Conservation (phyloP, 2,888 invertebrate genomes). For the Hipparchia sbordonii region DNA sequence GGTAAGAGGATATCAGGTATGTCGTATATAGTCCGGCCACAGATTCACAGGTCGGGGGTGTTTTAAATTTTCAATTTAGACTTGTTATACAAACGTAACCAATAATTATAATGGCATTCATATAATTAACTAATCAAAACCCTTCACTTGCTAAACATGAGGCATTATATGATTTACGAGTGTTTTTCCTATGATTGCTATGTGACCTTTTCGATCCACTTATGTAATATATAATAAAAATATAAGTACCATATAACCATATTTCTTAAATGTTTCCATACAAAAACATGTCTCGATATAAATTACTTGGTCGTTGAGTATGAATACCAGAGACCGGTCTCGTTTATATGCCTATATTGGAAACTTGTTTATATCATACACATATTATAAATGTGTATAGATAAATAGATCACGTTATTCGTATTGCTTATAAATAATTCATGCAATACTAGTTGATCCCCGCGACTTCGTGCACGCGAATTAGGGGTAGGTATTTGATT, state of each 20-base stretch:
- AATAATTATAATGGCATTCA: not conserved
- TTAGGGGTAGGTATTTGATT: too few species aligned
- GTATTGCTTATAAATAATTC: not conserved
- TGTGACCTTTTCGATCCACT: constrained; percentile 18
- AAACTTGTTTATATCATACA: constrained; percentile 26
- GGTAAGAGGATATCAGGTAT: too few species aligned
- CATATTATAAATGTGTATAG: not conserved
- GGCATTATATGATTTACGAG: not conserved
- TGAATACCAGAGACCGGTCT: constrained; percentile 33
- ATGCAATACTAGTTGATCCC: not conserved
- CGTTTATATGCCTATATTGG: constrained; percentile 16
- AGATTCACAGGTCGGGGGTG: too few species aligned
- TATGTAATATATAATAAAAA: constrained; percentile 20
- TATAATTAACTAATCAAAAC: not conserved
- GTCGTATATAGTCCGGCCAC: too few species aligned
- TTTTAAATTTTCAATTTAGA: too few species aligned
- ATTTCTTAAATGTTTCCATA: constrained; percentile 19
- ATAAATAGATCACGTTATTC: constrained; percentile 18
- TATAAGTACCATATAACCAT: constrained; percentile 11
- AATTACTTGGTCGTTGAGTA: constrained; percentile 8
- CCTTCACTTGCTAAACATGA: not conserved
- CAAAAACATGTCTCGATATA: constrained; percentile 23
- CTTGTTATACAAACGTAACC: too few species aligned
- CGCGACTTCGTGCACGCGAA: too few species aligned
- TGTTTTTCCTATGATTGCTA: constrained; percentile 12